Evolutionary conservation across 2,113 vertebrate genomes (phyloP).

Genomic region (Indri indri): DNA sequence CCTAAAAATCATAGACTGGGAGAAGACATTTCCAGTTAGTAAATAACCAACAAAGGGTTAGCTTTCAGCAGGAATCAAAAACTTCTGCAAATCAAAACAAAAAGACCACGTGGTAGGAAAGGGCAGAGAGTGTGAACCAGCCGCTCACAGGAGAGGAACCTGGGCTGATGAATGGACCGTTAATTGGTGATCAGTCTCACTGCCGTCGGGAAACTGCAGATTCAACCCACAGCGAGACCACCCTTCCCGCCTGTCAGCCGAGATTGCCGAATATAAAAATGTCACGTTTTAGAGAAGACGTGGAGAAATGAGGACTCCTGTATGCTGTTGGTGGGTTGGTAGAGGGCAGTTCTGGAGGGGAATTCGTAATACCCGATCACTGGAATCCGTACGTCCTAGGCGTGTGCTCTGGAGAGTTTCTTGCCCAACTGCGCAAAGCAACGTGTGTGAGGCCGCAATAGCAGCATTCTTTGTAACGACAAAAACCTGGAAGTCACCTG

Average conservation of each 20-base stretch:
- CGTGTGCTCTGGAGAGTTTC: fast-evolving
- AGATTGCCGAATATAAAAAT: neutral
- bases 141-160: neutral
- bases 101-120: neutral
- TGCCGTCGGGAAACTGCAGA: neutral
- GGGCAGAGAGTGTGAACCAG: neutral
- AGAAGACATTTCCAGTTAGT: neutral
- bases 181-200: fast-evolving
- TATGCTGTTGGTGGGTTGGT: too few relatives aligned
- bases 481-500: fast-evolving
- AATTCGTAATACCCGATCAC: neutral
- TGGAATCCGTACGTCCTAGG: fast-evolving
- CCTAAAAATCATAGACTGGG: neutral
- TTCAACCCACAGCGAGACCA: neutral
- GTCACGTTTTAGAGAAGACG: neutral
- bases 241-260: neutral
- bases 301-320: neutral
- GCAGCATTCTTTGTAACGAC: fast-evolving
- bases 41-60: neutral
- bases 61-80: neutral
- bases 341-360: neutral
- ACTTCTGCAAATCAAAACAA: neutral
- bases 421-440: neutral
- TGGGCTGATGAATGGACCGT: fast-evolving
- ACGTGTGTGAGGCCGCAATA: fast-evolving